phyloP scores from a whole-genome alignment of 2,888 invertebrate species.

The Amiota minor region DNA sequence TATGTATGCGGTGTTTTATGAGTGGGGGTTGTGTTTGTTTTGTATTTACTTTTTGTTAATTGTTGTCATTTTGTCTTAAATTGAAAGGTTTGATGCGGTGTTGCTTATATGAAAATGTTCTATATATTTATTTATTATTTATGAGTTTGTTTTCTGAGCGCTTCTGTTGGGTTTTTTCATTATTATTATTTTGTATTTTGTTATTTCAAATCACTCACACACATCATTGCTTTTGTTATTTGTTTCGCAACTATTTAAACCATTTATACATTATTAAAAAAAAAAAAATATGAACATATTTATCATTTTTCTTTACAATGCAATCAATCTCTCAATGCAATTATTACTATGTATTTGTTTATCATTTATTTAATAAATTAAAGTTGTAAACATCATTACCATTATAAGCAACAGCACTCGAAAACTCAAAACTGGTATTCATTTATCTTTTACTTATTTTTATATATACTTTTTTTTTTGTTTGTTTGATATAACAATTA shows the following conservation, averaged over 20 bases:
- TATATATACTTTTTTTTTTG: conserved; percentile 33
- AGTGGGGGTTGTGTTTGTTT: conserved; percentile 43
- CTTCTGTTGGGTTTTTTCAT: conserved; percentile 33
- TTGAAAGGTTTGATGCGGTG: conserved; percentile 36
- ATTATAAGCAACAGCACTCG: conserved; percentile 15
- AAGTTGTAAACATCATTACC: background rate
- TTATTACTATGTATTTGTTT: background rate
- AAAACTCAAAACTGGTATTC: background rate
- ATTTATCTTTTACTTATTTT: conserved; percentile 39
- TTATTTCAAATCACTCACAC: conserved; percentile 32
- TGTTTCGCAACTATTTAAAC: background rate
- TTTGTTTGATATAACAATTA: conserved; percentile 39
- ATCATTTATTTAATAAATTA: conserved; percentile 11
- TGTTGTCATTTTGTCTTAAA: conserved; percentile 66
- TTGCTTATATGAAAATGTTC: conserved; percentile 47
- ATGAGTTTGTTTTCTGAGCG: conserved; percentile 34
- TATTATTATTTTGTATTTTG: conserved; percentile 34
- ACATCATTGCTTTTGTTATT: conserved; percentile 37
- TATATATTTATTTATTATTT: conserved; percentile 43
- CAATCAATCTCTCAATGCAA: no score
- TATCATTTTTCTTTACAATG: background rate
- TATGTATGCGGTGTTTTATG: no score
- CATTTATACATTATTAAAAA: conserved; percentile 20
- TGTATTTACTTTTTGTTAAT: conserved; percentile 64
- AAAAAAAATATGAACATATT: conserved; percentile 1